A percentile compares a stretch with the other conserved stretches of the same genome.
Conservation (phyloP, 2,797 vertebrate genomes). For the Macropus fuliginosus region DNA sequence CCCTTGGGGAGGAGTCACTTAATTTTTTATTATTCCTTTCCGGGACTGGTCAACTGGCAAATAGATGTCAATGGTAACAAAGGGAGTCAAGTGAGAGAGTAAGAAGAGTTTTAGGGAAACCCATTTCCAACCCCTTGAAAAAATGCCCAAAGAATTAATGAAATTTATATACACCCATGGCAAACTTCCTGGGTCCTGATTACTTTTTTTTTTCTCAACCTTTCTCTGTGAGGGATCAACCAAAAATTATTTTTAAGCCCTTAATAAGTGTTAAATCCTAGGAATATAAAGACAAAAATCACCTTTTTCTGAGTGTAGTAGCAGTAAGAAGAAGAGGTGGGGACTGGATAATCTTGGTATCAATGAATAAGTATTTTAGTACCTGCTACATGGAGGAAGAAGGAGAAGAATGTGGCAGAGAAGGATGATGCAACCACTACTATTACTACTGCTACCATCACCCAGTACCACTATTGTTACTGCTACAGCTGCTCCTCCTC, state of each 20-base stretch:
- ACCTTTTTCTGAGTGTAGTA: background rate
- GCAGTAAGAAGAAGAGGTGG: background rate
- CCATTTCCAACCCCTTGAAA: background rate
- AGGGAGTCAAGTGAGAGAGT: background rate
- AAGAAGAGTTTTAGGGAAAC: background rate
- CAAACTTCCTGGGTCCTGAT: background rate
- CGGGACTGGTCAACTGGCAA: background rate
- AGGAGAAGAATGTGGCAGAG: too few relatives aligned
- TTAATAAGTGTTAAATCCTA: background rate
- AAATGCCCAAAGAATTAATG: background rate
- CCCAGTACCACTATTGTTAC: too few relatives aligned
- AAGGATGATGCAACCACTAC: too few relatives aligned
- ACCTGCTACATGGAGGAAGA: background rate
- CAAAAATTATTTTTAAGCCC: background rate
- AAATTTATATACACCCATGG: background rate
- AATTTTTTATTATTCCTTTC: background rate
- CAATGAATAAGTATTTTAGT: background rate
- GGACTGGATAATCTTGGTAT: background rate
- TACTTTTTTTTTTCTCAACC: background rate
- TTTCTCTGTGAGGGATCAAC: background rate
- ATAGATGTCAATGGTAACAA: background rate
- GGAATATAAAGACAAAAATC: background rate
- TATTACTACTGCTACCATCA: too few relatives aligned
- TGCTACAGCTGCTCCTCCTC: too few relatives aligned
- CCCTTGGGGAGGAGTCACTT: background rate